These are phyloP conservation scores for Montipora efflorescens DNA, from an alignment of 64 coral and sea anemone genomes.

Conservation along the genomic window DNA sequence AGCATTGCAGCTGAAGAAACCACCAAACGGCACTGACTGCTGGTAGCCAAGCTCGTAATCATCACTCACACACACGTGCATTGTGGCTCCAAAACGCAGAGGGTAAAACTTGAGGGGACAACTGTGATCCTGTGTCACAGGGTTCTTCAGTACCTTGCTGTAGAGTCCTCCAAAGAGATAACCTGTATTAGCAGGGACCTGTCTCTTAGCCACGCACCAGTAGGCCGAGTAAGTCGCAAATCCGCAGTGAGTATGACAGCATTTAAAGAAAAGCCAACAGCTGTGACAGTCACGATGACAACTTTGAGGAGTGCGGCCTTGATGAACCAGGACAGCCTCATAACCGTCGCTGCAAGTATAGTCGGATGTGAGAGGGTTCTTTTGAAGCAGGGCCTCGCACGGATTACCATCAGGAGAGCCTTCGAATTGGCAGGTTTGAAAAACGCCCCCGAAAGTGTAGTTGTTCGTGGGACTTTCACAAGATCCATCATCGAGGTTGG, in stretches of 20 bases:
- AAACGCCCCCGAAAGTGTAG: conserved; percentile 94
- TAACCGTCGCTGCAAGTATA: conserved; percentile 85
- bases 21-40: conserved; percentile 81
- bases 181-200: conserved; percentile 65
- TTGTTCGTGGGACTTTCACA: conserved; percentile 79
- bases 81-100: conserved; percentile 81
- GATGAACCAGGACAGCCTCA: conserved; percentile 76
- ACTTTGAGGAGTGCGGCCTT: conserved; percentile 69
- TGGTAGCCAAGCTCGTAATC: conserved; percentile 82
- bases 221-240: conserved; percentile 58
- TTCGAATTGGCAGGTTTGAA: conserved; percentile 74
- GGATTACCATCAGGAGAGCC: conserved; percentile 65
- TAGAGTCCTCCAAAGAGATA: conserved; percentile 97
- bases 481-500: conserved; percentile 89
- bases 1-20: conserved; percentile 86
- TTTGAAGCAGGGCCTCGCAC: conserved; percentile 71
- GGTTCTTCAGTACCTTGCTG: conserved; percentile 59
- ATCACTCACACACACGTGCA: conserved; percentile 95
- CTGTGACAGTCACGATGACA: conserved; percentile 63
- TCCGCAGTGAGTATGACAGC: conserved; percentile 76
- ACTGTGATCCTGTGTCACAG: conserved; percentile 50
- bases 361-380: conserved; percentile 75
- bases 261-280: conserved; percentile 75
- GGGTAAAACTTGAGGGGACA: conserved; percentile 93
- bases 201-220: conserved; percentile 84